Base-by-base conservation (phyloP, 2,888 invertebrate species). In the Meliscaeva auricollis region DNA sequence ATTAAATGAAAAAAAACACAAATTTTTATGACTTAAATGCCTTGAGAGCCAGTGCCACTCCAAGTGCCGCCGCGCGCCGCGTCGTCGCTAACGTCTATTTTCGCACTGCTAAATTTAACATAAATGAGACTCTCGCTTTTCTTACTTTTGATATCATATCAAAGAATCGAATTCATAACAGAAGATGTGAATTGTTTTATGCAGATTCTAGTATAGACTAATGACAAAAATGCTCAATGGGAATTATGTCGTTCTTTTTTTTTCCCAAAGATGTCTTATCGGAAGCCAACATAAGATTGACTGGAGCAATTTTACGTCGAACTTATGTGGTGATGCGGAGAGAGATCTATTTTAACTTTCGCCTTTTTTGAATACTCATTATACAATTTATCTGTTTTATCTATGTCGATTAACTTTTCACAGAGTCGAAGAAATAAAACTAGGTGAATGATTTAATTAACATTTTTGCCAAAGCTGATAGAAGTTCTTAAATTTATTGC, bases 1-100 rank as follows among this genome's bases (percentile, higher is more conserved):
- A 83, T 79, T 78, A 83, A 74, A 22, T 13, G 20, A 73, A 41
- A 54, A 41, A 54, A 78, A 30, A n/a, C 22, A 9, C 41, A 54
- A 6, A 50, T 13, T 70, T 83, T 83, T 69, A 79, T 56, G 54
- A 50, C 50, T 54, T 64, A 38, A 8, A 38, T 60, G 9, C 17
- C 56, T 41, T 3, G 3, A 60, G 9, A 38, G 58, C n/a, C 30
- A 52, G 15, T 8, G 15, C 6, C 35, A 35, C 1, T 20, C 8
- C 6, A 56, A 56, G 56, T 35, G 20, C 56, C 35, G 15, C 15
- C 17, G 1, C 8, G 26, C 52, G n/a, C n/a, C n/a, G n/a, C 8
- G 17, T n/a, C 22, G n/a, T 20, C 26, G n/a, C n/a, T n/a, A n/a
- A n/a, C n/a, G n/a, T n/a, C n/a, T n/a, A n/a, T n/a, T n/a, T n/a